Conservation (phyloP, 1,140 invertebrate genomes). For the Akabosia matsudoensis region DNA sequence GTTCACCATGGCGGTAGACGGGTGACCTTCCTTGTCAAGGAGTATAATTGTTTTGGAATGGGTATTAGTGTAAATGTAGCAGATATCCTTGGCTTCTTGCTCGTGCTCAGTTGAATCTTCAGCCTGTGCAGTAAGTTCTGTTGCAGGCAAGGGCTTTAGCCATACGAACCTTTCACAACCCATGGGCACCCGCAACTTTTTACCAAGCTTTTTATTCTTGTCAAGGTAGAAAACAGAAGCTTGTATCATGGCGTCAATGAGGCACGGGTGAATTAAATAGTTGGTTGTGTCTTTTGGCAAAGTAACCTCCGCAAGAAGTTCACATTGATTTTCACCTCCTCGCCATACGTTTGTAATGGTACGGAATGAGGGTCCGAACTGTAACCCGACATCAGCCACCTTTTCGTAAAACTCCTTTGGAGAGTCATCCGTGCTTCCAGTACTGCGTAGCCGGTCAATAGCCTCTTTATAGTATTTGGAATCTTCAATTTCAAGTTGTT, state of each 20-base stretch:
- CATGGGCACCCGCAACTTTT: constrained; percentile 28
- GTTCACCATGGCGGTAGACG: neutral
- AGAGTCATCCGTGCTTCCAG: neutral
- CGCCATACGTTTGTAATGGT: constrained; percentile 29
- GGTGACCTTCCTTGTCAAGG: neutral
- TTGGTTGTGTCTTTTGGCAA: constrained; percentile 4
- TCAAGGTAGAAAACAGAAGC: neutral
- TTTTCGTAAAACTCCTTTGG: constrained; percentile 24
- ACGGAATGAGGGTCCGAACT: constrained; percentile 30
- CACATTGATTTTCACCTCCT: neutral
- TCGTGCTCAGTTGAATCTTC: neutral
- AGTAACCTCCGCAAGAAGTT: constrained; percentile 18
- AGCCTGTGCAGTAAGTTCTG: no score
- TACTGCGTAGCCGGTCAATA: neutral
- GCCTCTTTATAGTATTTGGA: neutral
- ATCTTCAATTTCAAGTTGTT: neutral
- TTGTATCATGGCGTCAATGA: constrained; percentile 39
- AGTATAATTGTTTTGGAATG: neutral
- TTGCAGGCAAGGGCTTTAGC: neutral
- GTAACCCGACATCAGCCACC: constrained; percentile 26
- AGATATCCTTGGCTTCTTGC: neutral
- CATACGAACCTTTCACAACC: constrained; percentile 28
- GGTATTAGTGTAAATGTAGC: neutral
- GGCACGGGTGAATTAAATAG: constrained; percentile 28
- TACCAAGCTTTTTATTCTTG: neutral